Evolutionary conservation across 2,113 vertebrate genomes (phyloP).

Genomic region (Choloepus hoffmanni): DNA sequence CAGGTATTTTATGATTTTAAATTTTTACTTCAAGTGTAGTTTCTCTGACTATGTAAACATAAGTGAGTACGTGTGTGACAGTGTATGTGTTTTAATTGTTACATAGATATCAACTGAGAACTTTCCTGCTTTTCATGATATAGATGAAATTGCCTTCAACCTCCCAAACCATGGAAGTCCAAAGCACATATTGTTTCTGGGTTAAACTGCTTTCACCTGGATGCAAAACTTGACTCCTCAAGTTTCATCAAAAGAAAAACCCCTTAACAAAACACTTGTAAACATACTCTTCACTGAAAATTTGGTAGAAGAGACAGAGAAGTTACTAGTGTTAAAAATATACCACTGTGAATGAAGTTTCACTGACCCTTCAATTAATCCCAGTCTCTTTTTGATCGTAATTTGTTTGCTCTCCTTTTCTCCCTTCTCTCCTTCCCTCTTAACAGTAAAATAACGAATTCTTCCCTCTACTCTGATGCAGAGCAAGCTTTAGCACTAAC

Average conservation of each 20-base stretch:
- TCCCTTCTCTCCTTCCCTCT: not conserved
- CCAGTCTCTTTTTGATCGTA: not conserved
- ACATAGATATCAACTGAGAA: not conserved
- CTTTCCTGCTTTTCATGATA: not conserved
- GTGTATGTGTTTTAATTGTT: slow-evolving; percentile 1
- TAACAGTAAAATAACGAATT: slow-evolving; percentile 27
- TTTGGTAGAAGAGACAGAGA: slow-evolving; percentile 37
- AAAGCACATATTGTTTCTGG: slow-evolving; percentile 3
- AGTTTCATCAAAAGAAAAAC: not conserved
- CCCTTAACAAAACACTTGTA: slow-evolving; percentile 19
- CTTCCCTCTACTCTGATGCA: not conserved
- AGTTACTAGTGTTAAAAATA: slow-evolving; percentile 52
- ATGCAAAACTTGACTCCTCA: slow-evolving; percentile 31
- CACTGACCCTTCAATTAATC: not conserved
- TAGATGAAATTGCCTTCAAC: not conserved
- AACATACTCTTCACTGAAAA: not conserved
- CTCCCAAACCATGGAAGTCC: not conserved
- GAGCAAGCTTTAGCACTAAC: not conserved
- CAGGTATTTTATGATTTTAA: not conserved
- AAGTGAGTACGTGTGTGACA: not conserved
- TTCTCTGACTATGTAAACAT: slow-evolving; percentile 43
- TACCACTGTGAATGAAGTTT: not conserved
- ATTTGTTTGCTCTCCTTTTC: not conserved
- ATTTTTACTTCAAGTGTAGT: slow-evolving; percentile 15
- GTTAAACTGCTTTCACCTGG: not conserved